Evolutionary conservation across 2,888 invertebrate species (phyloP), one percentile per base, ranked within the genome.

Genomic region (Phengaris arion): DNA sequence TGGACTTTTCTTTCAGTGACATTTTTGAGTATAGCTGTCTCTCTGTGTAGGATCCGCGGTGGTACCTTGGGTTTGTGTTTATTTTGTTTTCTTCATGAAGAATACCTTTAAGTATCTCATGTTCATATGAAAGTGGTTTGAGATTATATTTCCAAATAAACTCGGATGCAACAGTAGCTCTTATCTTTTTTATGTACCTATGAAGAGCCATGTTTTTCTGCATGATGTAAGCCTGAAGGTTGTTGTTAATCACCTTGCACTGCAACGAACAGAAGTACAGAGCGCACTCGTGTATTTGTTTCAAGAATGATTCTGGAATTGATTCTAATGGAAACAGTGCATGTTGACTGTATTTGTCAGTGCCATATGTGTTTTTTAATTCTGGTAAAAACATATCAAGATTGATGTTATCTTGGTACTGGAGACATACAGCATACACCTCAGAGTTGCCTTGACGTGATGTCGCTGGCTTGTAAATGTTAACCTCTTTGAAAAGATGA

Each of bases 391-490:
- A 94, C 0, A 88, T 87, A 6, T 85, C 83, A 1, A 94, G 79
- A n/a, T 80, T 79, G 7, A 89, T 79, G 13, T 81, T 82, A 3
- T 95, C 95, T 80, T 93, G 93, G 83, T 94, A 97, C 45, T 93
- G 91, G 48, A 95, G 85, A 82, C 97, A 97, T 51, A 99, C 92
- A 0, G 98, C 94, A 85, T 99, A 99, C 0, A 97, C 95, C 89
- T 99, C 99, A 0, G 99, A 99, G 89, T 99, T 99, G 8, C 99
- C 99, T 83, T 97, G 96, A 85, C 98, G 97, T n/a, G 99, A 99
- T 0, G 98, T 97, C 0, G 96, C 96, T 0, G 99, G 99, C 86
- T 99, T 99, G 85, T 96, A 97, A 22, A 97, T 93, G 80, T 95
- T 93, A 0, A 99, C 96, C 84, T 95, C 91, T 52, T 94, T 85